Conservation (phyloP, 2,113 vertebrate species). For the Chaetodon auriga region DNA sequence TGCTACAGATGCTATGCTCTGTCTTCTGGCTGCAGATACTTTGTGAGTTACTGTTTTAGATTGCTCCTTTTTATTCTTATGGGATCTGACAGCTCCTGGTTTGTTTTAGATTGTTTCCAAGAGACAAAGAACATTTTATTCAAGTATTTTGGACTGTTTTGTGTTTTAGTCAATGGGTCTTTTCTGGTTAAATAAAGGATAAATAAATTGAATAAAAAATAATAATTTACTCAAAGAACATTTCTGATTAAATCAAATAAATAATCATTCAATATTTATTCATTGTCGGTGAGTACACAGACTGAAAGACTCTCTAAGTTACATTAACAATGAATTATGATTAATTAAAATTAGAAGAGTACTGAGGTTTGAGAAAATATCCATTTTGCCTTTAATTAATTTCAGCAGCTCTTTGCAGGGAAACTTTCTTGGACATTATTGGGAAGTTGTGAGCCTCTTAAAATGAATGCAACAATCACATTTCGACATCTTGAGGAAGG, state of each 20-base stretch:
- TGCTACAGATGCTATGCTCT: too few species aligned
- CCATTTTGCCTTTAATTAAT: neutral
- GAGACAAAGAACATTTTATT: too few species aligned
- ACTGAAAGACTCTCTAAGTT: neutral
- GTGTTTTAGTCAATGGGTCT: neutral
- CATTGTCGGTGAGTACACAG: neutral
- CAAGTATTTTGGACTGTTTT: too few species aligned
- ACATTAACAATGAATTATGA: neutral
- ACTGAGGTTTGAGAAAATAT: neutral
- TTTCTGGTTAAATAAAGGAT: neutral
- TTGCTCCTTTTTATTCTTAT: neutral
- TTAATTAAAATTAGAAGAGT: neutral
- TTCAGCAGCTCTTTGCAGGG: neutral
- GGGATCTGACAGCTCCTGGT: neutral
- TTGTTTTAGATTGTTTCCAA: neutral
- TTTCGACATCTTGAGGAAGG: neutral
- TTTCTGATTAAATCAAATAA: neutral
- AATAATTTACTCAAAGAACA: neutral
- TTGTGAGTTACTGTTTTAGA: neutral
- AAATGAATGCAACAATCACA: neutral
- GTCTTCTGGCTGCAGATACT: neutral
- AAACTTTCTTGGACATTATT: neutral
- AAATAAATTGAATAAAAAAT: neutral
- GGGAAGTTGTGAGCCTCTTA: neutral
- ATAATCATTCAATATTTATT: neutral